phyloP scores from a whole-genome alignment of 2,113 vertebrate species.

The Entosphenus tridentatus region DNA sequence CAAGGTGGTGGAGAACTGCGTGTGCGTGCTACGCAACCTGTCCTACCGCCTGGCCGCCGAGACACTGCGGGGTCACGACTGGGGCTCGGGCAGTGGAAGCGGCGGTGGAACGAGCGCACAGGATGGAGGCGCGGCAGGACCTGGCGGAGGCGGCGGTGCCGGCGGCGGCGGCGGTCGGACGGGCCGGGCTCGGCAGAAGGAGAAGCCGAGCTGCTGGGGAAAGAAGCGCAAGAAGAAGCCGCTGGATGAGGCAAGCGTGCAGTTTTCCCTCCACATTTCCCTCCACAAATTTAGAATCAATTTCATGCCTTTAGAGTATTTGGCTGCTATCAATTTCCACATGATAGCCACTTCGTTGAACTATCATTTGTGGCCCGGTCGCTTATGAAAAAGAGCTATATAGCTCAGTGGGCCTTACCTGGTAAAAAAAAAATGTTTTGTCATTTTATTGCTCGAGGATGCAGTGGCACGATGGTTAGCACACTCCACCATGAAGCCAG shows the following conservation, averaged over 20 bases:
- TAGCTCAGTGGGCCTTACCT: no score
- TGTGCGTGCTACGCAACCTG: constrained; percentile 82
- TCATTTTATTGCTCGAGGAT: no score
- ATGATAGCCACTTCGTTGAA: no score
- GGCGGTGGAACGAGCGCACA: constrained; percentile 37
- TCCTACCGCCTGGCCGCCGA: constrained; percentile 73
- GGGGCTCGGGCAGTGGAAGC: constrained; percentile 36
- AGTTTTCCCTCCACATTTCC: background rate
- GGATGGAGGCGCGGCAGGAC: constrained; percentile 32
- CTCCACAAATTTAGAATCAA: background rate
- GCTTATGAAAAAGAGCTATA: no score
- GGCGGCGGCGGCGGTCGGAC: no score
- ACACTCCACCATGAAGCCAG: no score
- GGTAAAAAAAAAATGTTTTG: no score
- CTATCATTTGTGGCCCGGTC: no score
- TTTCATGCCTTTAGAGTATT: background rate
- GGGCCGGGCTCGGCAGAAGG: constrained; percentile 12
- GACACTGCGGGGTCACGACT: constrained; percentile 43
- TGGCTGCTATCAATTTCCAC: no score
- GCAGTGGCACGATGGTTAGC: no score
- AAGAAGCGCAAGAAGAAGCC: constrained; percentile 84
- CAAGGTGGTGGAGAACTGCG: constrained; percentile 61
- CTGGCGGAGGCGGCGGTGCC: no score
- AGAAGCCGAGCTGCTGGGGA: constrained; percentile 83
- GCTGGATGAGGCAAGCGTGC: background rate